Conservation (phyloP, 2,888 invertebrate genomes). For the Leptinotarsa juncta region DNA sequence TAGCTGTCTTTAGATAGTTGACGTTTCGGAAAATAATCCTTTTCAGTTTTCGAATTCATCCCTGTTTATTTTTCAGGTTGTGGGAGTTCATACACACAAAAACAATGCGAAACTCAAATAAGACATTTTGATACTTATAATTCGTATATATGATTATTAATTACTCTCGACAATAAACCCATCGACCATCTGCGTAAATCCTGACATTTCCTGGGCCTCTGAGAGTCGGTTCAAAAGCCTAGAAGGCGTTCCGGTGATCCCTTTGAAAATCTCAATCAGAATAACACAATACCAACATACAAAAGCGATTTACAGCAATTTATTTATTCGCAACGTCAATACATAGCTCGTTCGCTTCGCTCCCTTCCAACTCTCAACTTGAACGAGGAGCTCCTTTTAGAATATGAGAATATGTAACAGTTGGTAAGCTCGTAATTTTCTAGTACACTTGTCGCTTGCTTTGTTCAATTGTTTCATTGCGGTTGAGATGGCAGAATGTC, state of each 20-base stretch:
- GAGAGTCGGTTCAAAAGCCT: not conserved
- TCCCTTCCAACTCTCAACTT: slow-evolving; percentile 23
- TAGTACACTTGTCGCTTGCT: slow-evolving; percentile 39
- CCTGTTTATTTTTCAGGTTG: too few relatives aligned
- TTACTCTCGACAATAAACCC: not conserved
- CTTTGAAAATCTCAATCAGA: slow-evolving; percentile 18
- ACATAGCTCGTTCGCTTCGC: not conserved
- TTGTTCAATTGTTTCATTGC: slow-evolving; percentile 41
- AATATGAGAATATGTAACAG: slow-evolving; percentile 36
- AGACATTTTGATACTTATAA: too few relatives aligned
- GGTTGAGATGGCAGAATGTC: slow-evolving; percentile 26
- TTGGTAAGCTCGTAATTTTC: slow-evolving; percentile 38
- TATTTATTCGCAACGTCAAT: slow-evolving; percentile 17
- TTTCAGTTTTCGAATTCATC: too few relatives aligned
- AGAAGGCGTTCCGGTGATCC: slow-evolving; percentile 1
- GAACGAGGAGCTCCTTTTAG: slow-evolving; percentile 30
- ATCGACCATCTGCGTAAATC: slow-evolving; percentile 16
- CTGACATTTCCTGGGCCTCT: not conserved
- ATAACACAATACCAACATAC: slow-evolving; percentile 11
- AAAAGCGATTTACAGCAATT: slow-evolving; percentile 14
- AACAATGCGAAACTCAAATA: too few relatives aligned
- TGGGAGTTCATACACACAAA: too few relatives aligned
- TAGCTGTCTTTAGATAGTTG: too few relatives aligned
- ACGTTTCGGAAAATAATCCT: too few relatives aligned
- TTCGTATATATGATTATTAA: not conserved